Evolutionary conservation across 2,888 invertebrate species (phyloP), one percentile per base, ranked within the genome.

Genomic region (Tenthredo distinguenda): DNA sequence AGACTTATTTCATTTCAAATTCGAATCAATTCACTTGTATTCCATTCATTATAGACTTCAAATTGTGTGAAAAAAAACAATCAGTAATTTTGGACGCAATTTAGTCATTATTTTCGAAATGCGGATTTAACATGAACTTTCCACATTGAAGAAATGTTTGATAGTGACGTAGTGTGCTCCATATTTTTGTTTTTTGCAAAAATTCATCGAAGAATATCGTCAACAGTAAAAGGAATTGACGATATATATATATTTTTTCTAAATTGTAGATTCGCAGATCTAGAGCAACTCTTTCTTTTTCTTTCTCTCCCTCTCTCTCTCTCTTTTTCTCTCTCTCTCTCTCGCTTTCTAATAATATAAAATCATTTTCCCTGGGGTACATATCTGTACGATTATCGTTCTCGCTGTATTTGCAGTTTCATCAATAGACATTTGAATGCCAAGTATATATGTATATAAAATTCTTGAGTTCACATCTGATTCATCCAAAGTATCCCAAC

Each of bases 1-100:
- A 79, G 26, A 68, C n/a, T 72, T 72, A 84, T 43, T n/a, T 77
- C 10, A 77, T 55, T 47, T 18, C 9, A 50, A 31, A 77, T 50
- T 62, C 62, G 26, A 31, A 55, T 55, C n/a, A n/a, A 55, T 55
- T 55, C n/a, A 55, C 55, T 62, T 12, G 26, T 62, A 21, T 12
- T 4, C 26, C 55, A 50, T 50, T 50, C 50, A 47, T 10, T 47
- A 10, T 10, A 47, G 43, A 12, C 12, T 47, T 47, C 12, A n/a
- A 55, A 55, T n/a, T 55, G n/a, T n/a, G n/a, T n/a, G n/a, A n/a
- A 55, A n/a, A 6, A 7, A 55, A 55, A 6, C 5, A 55, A 55
- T n/a, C 7, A n/a, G 2, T n/a, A 55, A 55, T 55, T 55, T 50
- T 55, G 6, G 7, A 55, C 18, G 55, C n/a, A 62, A 62, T 26